These are phyloP conservation scores for Metopia argyrocephala DNA, from an alignment of 2,888 invertebrate species.

Conservation along the genomic window DNA sequence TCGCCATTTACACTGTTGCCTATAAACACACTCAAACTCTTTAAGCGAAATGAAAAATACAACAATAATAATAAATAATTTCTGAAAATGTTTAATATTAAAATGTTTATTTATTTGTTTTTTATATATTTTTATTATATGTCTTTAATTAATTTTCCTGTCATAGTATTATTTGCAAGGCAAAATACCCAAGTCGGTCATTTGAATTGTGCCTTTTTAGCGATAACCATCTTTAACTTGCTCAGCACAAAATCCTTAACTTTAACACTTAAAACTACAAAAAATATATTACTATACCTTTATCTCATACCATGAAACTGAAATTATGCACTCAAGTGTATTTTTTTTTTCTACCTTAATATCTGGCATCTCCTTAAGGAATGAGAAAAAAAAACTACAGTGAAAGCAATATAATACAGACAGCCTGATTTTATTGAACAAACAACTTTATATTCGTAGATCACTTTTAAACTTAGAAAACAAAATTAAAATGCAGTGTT, in stretches of 20 bases:
- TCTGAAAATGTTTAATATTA: background rate
- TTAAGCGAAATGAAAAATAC: too few species aligned
- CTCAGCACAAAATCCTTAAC: background rate
- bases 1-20: background rate
- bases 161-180: constrained; percentile 23
- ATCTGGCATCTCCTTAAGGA: too few species aligned
- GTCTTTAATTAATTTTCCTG: background rate
- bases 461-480: too few species aligned
- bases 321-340: background rate
- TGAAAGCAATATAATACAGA: too few species aligned
- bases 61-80: background rate
- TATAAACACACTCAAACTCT: too few species aligned
- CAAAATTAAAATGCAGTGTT: too few species aligned
- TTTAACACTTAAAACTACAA: constrained; percentile 35
- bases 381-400: too few species aligned
- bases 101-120: background rate
- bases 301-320: background rate
- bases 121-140: background rate
- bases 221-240: constrained; percentile 47
- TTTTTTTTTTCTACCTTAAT: background rate
- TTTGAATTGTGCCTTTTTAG: constrained; percentile 70
- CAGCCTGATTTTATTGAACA: too few species aligned
- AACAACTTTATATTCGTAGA: too few species aligned
- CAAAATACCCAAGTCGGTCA: constrained; percentile 68
- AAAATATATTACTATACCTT: background rate